Evolutionary conservation across 1,140 invertebrate genomes (phyloP), one percentile per base, ranked within the genome.

Genomic region (Calephelis virginiensis): DNA sequence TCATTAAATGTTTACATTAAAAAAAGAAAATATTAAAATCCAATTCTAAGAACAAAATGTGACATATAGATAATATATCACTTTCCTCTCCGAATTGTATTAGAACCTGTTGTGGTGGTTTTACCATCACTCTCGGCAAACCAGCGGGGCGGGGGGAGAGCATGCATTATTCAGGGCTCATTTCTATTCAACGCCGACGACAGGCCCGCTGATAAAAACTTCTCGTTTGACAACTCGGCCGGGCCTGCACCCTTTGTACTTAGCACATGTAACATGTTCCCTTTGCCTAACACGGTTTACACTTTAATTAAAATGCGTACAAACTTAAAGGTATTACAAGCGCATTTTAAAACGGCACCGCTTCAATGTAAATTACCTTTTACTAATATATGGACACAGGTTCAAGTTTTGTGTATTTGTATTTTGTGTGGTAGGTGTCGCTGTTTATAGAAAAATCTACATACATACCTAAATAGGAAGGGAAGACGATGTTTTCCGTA

Each of bases 111-210:
- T 59, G 6, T 59, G 71, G 74, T 75, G 73, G 76, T 74, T 71
- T 74, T 74, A 75, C 73, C 73, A 71, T 71, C 63, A 71, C 62
- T 72, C 66, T 75, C 75, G 75, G 77, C 82, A 83, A 88, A 85
- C 85, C 82, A 81, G 61, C 45, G 61, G 66, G 56, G 69, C 66
- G 66, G 81, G 64, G 71, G 77, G 70, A 77, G 50, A 77, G 62
- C 78, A 89, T 90, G 85, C 83, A 89, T 90, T 87, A 89, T 90
- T 89, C 87, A 90, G 81, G 74, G 68, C 84, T 90, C 85, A 89
- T 89, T 89, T 83, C 86, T 85, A 89, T 89, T 86, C 87, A 83
- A 86, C 28, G 53, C 53, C 82, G 83, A 85, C 82, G 83, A 88
- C 87, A 84, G 77, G 78, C 81, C 82, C 83, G 73, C 77, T 81